Evolutionary conservation across 30 jellyfish, hydroid and myxozoan species (phyloP).

Genomic region (Turritopsis rubra): DNA sequence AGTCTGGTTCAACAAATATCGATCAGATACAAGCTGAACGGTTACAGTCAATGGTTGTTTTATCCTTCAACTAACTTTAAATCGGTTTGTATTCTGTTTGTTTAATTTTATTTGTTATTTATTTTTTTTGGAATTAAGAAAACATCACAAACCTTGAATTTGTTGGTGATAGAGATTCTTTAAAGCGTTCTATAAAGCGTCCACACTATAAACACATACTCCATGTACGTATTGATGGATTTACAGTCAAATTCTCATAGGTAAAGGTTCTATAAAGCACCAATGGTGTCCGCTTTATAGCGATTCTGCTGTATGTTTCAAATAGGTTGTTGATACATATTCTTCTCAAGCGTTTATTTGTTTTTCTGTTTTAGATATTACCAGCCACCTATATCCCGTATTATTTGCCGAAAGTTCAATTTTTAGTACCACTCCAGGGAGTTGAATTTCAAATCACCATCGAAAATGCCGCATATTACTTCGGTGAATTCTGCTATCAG

Average conservation of each 20-base stretch:
- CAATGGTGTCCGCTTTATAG: too few species aligned
- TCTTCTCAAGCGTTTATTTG: too few species aligned
- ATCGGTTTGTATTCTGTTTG: neutral
- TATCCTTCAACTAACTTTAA: neutral
- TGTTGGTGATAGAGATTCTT: too few species aligned
- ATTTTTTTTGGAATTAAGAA: too few species aligned
- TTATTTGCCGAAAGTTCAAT: neutral
- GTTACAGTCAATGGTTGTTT: neutral
- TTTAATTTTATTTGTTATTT: neutral
- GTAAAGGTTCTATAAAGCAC: too few species aligned
- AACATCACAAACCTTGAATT: too few species aligned
- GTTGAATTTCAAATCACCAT: neutral
- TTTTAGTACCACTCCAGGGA: neutral
- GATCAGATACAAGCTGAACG: neutral
- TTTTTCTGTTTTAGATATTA: neutral
- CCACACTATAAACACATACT: too few species aligned
- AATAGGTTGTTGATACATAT: too few species aligned
- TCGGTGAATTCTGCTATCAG: neutral
- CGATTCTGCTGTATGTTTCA: too few species aligned
- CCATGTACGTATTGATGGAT: too few species aligned
- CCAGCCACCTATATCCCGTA: neutral
- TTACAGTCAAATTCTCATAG: too few species aligned
- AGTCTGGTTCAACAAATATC: neutral
- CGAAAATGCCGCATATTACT: neutral
- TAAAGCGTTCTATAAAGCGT: too few species aligned